Evolutionary conservation across 1,140 invertebrate species (phyloP).

Genomic region (Caenorhabditis tropicalis): DNA sequence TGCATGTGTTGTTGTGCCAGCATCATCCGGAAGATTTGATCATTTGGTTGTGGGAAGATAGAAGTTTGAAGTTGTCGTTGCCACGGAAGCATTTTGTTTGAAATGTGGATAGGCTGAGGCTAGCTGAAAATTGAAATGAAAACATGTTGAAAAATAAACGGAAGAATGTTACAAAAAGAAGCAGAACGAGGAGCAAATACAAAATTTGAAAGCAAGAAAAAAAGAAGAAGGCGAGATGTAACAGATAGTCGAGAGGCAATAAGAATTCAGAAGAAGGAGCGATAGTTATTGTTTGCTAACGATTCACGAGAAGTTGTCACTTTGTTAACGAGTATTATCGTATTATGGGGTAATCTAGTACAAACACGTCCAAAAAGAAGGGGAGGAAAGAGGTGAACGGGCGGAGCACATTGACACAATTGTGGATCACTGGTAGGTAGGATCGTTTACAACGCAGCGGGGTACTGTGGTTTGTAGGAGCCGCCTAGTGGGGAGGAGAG

Average conservation of each 20-base stretch:
- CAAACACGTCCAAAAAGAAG: not conserved
- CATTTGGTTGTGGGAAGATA: slow-evolving; percentile 7
- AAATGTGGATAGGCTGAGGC: not conserved
- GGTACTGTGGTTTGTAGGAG: not conserved
- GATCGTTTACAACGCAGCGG: not conserved
- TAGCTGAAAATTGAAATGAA: not conserved
- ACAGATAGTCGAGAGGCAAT: not conserved
- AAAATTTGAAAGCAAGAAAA: not conserved
- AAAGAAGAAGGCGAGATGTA: not conserved
- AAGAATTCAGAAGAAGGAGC: slow-evolving; percentile 37
- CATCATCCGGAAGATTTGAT: slow-evolving; percentile 19
- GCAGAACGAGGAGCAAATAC: not conserved
- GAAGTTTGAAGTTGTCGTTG: slow-evolving; percentile 22
- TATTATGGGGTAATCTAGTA: slow-evolving; percentile 40
- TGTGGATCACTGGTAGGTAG: not conserved
- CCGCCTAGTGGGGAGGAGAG: not conserved
- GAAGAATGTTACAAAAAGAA: not conserved
- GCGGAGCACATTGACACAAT: not conserved
- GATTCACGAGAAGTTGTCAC: slow-evolving; percentile 27
- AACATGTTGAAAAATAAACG: not conserved
- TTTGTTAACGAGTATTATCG: slow-evolving; percentile 42
- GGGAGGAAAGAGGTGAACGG: not conserved
- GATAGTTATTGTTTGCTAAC: slow-evolving; percentile 35
- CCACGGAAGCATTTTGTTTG: slow-evolving; percentile 30
- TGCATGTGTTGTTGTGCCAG: slow-evolving; percentile 8